Conservation (phyloP, 2,113 vertebrate species). For the Sardina pilchardus region DNA sequence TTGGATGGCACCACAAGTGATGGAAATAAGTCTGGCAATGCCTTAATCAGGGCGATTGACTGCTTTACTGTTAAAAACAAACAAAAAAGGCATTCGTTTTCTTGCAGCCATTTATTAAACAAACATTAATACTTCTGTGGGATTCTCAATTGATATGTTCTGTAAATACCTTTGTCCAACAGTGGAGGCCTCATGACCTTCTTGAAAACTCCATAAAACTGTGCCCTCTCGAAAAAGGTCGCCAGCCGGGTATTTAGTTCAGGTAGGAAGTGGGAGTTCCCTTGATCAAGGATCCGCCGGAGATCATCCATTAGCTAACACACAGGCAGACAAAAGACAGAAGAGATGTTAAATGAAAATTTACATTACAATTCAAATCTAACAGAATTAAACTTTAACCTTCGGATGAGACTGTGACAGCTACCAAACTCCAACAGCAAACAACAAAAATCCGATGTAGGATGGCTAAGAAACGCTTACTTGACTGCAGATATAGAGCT, state of each 20-base stretch:
- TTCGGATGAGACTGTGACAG: neutral
- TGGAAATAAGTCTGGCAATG: conserved; percentile 48
- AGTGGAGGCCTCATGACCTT: conserved; percentile 41
- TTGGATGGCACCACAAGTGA: conserved; percentile 47
- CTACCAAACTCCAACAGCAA: too few relatives aligned
- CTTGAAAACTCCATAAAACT: conserved; percentile 52
- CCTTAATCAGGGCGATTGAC: conserved; percentile 47
- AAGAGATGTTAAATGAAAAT: neutral
- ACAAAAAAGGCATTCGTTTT: conserved; percentile 28
- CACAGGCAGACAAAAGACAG: neutral
- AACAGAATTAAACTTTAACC: neutral
- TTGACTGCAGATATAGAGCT: too few relatives aligned
- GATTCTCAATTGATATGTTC: neutral
- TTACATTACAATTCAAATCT: neutral
- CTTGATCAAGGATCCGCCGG: conserved; percentile 33
- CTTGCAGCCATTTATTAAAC: conserved; percentile 20
- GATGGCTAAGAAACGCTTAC: too few relatives aligned
- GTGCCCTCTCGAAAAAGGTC: conserved; percentile 35
- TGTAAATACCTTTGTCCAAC: conserved; percentile 20
- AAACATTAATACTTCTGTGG: too few relatives aligned
- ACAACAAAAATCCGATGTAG: conserved; percentile 15
- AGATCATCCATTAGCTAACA: conserved; percentile 46
- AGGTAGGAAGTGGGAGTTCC: conserved; percentile 36
- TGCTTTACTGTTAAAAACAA: conserved; percentile 31
- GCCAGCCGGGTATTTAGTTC: conserved; percentile 40